Evolutionary conservation across 2,888 invertebrate species (phyloP).

Genomic region (Lasius fuliginosus): DNA sequence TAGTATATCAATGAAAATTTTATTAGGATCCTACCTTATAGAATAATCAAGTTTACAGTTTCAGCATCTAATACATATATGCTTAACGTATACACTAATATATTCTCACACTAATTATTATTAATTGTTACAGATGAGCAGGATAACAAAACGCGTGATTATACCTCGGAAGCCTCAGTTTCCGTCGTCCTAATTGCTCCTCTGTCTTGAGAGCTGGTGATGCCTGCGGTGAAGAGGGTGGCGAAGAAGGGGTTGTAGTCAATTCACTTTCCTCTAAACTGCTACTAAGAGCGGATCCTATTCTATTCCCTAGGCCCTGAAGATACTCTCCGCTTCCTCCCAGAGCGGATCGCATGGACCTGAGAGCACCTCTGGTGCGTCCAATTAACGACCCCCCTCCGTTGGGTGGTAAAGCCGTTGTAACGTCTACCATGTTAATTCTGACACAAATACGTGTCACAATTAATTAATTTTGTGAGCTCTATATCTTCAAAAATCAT

Average conservation of each 20-base stretch:
- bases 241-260: conserved; percentile 79
- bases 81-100: background rate
- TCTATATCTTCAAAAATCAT: background rate
- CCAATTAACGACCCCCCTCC: conserved; percentile 82
- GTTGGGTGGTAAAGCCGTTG: conserved; percentile 77
- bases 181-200: conserved; percentile 77
- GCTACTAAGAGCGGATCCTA: conserved; percentile 84
- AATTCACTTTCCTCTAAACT: conserved; percentile 84
- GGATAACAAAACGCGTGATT: conserved; percentile 41
- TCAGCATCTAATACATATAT: background rate
- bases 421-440: conserved; percentile 81
- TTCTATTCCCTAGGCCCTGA: conserved; percentile 83
- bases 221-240: conserved; percentile 78
- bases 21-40: background rate
- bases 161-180: conserved; percentile 80
- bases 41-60: conserved; percentile 2
- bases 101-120: background rate
- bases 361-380: conserved; percentile 83
- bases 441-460: conserved; percentile 18
- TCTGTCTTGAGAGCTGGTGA: conserved; percentile 68
- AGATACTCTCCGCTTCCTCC: conserved; percentile 85
- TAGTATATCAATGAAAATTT: background rate
- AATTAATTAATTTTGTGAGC: background rate
- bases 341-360: conserved; percentile 83
- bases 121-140: background rate